A percentile compares a stretch with the other conserved stretches of the same genome.
These are phyloP conservation scores for Eupleurogrammus muticus DNA, from an alignment of 2,797 vertebrate genomes.

Conservation along the genomic window DNA sequence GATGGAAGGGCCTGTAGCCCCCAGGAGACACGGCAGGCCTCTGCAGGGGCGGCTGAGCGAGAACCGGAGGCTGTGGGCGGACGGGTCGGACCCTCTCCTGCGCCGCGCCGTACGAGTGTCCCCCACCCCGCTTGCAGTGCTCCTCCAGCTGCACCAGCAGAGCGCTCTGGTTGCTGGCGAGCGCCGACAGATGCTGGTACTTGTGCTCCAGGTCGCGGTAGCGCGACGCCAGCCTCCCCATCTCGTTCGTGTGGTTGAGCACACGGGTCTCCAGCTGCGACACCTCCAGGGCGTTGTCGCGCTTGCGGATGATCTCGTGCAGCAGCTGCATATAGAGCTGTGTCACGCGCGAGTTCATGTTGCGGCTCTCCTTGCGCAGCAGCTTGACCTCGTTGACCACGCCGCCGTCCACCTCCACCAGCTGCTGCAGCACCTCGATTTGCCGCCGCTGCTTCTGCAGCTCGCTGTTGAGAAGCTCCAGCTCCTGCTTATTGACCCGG, in stretches of 20 bases:
- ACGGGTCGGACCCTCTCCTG: slow-evolving; percentile 63
- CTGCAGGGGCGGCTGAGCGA: slow-evolving; percentile 67
- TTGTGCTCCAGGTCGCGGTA: slow-evolving; percentile 94
- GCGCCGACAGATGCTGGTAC: slow-evolving; percentile 90
- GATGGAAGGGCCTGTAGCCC: slow-evolving; percentile 84
- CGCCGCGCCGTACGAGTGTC: background rate
- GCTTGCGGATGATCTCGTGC: slow-evolving; percentile 94
- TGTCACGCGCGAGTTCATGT: slow-evolving; percentile 95
- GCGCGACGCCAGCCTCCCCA: slow-evolving; percentile 89
- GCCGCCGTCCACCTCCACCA: slow-evolving; percentile 93
- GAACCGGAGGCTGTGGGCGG: slow-evolving; percentile 44
- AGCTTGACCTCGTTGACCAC: slow-evolving; percentile 95
- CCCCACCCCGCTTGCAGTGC: slow-evolving; percentile 84
- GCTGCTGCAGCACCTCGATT: slow-evolving; percentile 92
- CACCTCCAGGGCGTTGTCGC: slow-evolving; percentile 92
- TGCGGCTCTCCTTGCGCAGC: slow-evolving; percentile 93
- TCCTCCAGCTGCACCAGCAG: slow-evolving; percentile 90
- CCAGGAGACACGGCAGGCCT: slow-evolving; percentile 71
- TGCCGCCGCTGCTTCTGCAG: slow-evolving; percentile 93
- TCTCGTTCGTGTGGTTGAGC: slow-evolving; percentile 93
- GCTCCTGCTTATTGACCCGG: slow-evolving; percentile 91
- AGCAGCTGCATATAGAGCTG: slow-evolving; percentile 97
- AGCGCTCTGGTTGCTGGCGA: slow-evolving; percentile 65
- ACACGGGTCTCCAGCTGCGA: slow-evolving; percentile 93
- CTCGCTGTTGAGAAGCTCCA: slow-evolving; percentile 91